Conservation (phyloP, 2,888 invertebrate species). For the Hydroisotoma schaefferi region DNA sequence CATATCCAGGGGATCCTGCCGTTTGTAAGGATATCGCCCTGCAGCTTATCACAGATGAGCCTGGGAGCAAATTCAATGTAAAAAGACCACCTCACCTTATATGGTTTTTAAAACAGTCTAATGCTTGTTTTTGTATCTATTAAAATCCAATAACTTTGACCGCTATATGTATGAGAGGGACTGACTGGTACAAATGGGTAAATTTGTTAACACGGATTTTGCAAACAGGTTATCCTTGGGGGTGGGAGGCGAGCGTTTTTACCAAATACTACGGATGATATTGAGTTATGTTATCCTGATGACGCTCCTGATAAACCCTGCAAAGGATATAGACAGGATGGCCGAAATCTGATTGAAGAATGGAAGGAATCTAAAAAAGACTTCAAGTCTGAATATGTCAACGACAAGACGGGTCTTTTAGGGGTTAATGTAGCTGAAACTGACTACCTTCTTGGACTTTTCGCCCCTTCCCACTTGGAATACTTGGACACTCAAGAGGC, state of each 20-base stretch:
- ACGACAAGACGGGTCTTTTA: conserved; percentile 58
- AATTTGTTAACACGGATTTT: too few species aligned
- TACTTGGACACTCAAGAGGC: conserved; percentile 25
- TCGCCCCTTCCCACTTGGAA: conserved; percentile 29
- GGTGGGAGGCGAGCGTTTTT: conserved; percentile 42
- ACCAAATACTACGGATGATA: conserved; percentile 47
- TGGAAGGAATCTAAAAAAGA: conserved; percentile 56
- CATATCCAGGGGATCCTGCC: conserved; percentile 24
- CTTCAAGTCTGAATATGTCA: conserved; percentile 57
- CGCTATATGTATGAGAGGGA: too few species aligned
- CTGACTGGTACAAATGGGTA: too few species aligned
- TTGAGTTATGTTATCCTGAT: neutral
- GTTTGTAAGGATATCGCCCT: conserved; percentile 77
- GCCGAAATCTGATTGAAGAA: conserved; percentile 62
- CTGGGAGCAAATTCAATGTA: conserved; percentile 71
- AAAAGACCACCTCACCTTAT: conserved; percentile 33
- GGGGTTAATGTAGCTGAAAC: conserved; percentile 55
- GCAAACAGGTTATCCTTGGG: conserved; percentile 60
- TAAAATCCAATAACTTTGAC: too few species aligned
- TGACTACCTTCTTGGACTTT: conserved; percentile 65
- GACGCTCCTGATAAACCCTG: too few species aligned
- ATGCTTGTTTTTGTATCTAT: too few species aligned
- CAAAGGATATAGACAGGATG: conserved; percentile 63
- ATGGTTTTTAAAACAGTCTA: neutral
- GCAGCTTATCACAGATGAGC: conserved; percentile 72